Percentiles rank a stretch among this genome's conserved stretches.
Evolutionary conservation across 37 sponge, comb jelly and placozoan genomes (phyloP).

Genomic region (Halichondria panicea): DNA sequence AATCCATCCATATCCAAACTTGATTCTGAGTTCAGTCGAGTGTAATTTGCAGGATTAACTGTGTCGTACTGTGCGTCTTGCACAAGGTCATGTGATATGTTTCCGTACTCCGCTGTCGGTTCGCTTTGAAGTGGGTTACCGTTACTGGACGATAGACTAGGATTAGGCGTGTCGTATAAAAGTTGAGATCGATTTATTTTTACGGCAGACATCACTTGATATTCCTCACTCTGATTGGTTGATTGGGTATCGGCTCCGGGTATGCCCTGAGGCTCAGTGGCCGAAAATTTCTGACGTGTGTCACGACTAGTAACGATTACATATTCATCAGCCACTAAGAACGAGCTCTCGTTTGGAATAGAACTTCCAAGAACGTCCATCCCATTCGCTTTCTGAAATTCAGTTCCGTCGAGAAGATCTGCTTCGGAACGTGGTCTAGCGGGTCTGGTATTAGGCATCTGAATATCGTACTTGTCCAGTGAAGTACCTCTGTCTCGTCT

Average conservation of each 20-base stretch:
- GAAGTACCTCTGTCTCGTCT: background rate
- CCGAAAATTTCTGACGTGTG: background rate
- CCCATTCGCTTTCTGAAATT: background rate
- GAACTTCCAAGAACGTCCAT: slow-evolving; percentile 7
- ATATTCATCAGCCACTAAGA: slow-evolving; percentile 16
- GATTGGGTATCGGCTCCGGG: background rate
- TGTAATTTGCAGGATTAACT: no score
- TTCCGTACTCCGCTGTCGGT: no score
- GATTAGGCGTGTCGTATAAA: no score
- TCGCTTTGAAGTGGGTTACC: no score
- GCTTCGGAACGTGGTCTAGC: slow-evolving; percentile 1
- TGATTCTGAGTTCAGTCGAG: no score
- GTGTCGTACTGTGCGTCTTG: no score
- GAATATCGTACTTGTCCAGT: slow-evolving; percentile 1
- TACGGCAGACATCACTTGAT: no score
- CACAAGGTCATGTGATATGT: no score
- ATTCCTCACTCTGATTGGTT: slow-evolving; percentile 7
- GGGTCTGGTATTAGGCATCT: background rate
- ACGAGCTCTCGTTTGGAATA: background rate
- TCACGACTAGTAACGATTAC: slow-evolving; percentile 32
- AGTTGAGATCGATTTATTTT: no score
- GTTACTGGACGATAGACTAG: no score
- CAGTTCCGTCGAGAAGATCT: background rate
- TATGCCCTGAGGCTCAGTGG: background rate
- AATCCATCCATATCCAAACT: no score